A percentile compares a stretch with the other conserved stretches of the same genome.
phyloP scores from a whole-genome alignment of 1,140 invertebrate genomes.

The Caenorhabditis elegans region WBcel235 BX284604.4:6652501-6653000 shows the following conservation, averaged over 20 bases:
- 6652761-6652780: constrained; percentile 1
- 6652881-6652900: too few species aligned
- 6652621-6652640: background rate
- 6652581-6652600: background rate
- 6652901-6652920: too few species aligned
- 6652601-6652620: background rate
- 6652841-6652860: too few species aligned
- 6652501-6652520: background rate
- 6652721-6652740: constrained; percentile 7
- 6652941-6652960: too few species aligned
- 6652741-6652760: constrained; percentile 29
- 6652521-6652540: background rate
- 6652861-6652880: too few species aligned
- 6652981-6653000: too few species aligned
- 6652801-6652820: background rate
- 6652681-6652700: constrained; percentile 16
- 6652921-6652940: too few species aligned
- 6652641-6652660: background rate
- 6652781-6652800: background rate
- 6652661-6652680: background rate
- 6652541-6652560: background rate
- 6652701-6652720: background rate
- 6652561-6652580: background rate
- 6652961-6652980: too few species aligned
- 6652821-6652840: too few species aligned